Conservation (phyloP, 2,797 vertebrate genomes). For the Podarcis lilfordi region DNA sequence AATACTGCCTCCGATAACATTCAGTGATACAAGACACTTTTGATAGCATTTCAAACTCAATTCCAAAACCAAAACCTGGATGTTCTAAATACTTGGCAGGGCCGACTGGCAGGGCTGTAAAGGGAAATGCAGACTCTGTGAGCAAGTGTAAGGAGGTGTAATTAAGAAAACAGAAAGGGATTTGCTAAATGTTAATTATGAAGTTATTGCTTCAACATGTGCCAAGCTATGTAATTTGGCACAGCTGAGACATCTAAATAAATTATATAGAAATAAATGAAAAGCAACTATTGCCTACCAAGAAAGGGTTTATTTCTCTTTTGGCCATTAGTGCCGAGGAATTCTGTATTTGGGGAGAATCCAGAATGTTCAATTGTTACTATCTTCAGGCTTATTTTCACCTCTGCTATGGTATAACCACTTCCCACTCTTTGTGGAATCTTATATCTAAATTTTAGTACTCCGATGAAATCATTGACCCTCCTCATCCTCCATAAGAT, state of each 20-base stretch:
- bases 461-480: not conserved
- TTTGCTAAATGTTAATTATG: constrained; percentile 75
- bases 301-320: constrained; percentile 57
- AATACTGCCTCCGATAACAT: constrained; percentile 45
- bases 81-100: constrained; percentile 67
- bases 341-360: constrained; percentile 39
- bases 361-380: not conserved
- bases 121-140: constrained; percentile 65
- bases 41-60: constrained; percentile 58
- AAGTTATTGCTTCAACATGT: constrained; percentile 63
- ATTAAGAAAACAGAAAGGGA: constrained; percentile 71
- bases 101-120: constrained; percentile 62
- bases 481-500: not conserved
- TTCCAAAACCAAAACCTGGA: constrained; percentile 63
- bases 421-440: not conserved
- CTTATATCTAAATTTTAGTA: constrained; percentile 2
- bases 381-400: not conserved
- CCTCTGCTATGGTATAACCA: not conserved
- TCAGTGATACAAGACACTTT: constrained; percentile 58
- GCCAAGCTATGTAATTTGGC: constrained; percentile 72
- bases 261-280: constrained; percentile 41
- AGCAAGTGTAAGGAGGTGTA: constrained; percentile 62
- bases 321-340: constrained; percentile 43
- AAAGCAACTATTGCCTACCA: constrained; percentile 47
- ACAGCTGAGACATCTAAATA: constrained; percentile 49